Conservation (phyloP, 2,113 vertebrate species). For the Lampris incognitus region DNA sequence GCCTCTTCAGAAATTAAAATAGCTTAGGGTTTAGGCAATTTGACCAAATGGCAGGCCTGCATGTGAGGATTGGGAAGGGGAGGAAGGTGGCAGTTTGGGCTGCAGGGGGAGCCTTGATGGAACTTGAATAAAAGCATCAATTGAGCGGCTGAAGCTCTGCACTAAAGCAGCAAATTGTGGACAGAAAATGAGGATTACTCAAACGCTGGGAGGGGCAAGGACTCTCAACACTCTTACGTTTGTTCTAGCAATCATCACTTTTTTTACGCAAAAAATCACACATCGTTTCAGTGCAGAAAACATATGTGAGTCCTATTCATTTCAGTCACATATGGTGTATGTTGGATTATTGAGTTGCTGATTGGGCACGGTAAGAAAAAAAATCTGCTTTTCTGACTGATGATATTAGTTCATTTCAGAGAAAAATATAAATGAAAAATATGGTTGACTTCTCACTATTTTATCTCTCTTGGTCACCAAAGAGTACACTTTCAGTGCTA, state of each 20-base stretch:
- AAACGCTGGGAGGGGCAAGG: constrained; percentile 54
- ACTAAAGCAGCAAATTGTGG: constrained; percentile 56
- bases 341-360: constrained; percentile 33
- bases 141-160: constrained; percentile 70
- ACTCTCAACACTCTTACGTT: constrained; percentile 50
- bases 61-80: constrained; percentile 66
- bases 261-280: constrained; percentile 32
- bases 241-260: constrained; percentile 37
- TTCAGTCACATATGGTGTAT: constrained; percentile 19
- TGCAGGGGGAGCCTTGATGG: constrained; percentile 57
- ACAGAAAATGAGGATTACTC: constrained; percentile 69
- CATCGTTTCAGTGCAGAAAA: constrained; percentile 43
- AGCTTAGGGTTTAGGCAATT: constrained; percentile 82
- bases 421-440: constrained; percentile 52
- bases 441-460: constrained; percentile 12
- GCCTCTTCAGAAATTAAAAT: constrained; percentile 85
- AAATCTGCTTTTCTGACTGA: constrained; percentile 40
- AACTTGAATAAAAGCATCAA: constrained; percentile 79
- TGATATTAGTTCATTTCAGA: constrained; percentile 56
- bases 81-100: constrained; percentile 52
- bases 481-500: constrained; percentile 25
- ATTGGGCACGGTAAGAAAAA: constrained; percentile 29
- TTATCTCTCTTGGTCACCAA: neutral
- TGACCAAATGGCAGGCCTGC: constrained; percentile 75
- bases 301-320: constrained; percentile 32